phyloP scores from a whole-genome alignment of 2,797 vertebrate genomes.

The Lithobates sylvaticus region DNA sequence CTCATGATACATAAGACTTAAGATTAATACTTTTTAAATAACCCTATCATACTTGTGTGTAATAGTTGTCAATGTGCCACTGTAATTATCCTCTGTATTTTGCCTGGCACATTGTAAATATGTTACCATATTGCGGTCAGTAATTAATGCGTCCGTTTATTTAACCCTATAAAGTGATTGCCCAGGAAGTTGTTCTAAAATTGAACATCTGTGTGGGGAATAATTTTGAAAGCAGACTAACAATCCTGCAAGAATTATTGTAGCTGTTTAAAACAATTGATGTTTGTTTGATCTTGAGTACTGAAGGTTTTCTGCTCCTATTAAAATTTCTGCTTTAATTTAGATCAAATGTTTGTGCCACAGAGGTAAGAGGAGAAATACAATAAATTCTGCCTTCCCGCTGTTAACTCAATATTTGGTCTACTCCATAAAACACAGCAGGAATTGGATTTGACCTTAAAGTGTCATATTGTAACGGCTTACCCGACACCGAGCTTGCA shows the following conservation, averaged over 20 bases:
- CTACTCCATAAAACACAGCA: constrained; percentile 86
- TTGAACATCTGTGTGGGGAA: constrained; percentile 50
- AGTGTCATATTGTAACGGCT: constrained; percentile 96
- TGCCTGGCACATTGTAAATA: constrained; percentile 13
- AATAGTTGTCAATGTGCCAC: not conserved
- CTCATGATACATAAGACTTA: not conserved
- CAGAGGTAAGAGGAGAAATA: constrained; percentile 64
- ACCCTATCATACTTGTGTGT: not conserved
- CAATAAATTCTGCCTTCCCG: constrained; percentile 83
- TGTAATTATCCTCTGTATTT: not conserved
- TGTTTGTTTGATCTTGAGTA: constrained; percentile 67
- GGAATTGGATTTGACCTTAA: constrained; percentile 95
- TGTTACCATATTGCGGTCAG: constrained; percentile 20
- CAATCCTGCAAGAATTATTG: constrained; percentile 55
- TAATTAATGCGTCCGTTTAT: constrained; percentile 8
- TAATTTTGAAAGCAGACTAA: constrained; percentile 26
- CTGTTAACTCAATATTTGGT: constrained; percentile 89
- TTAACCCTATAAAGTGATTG: constrained; percentile 38
- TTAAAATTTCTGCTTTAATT: constrained; percentile 72
- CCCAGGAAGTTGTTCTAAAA: constrained; percentile 14
- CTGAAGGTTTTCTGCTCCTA: constrained; percentile 68
- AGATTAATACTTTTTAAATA: not conserved
- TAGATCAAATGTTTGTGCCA: constrained; percentile 77
- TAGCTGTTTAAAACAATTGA: constrained; percentile 64
- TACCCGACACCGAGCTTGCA: constrained; percentile 83